Base-by-base conservation (phyloP, 2,888 invertebrate species). In the Synergus japonicus region DNA sequence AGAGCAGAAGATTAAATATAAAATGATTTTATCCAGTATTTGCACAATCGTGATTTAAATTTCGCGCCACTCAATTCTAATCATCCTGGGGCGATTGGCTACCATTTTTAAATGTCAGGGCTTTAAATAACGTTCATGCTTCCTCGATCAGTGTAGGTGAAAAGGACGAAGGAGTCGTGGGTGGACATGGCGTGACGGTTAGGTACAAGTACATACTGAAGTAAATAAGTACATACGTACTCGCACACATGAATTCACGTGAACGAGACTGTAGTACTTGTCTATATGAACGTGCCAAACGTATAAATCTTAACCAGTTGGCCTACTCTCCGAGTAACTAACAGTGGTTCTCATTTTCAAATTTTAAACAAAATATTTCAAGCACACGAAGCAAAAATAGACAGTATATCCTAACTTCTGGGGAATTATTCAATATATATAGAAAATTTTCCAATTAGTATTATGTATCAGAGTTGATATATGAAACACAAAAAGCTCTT, bases 271-370 rank as follows among this genome's bases (percentile, higher is more conserved):
- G 49, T 77, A 77, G 22, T 65, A 77, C 54, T 15, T 43, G 65
- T 10, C 78, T 63, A 78, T 77, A 76, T 46, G 49, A 80, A 77
- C 81, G 78, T 79, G 82, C 77, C 73, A 79, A 44, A 82, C 82
- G 78, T 80, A 84, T 84, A 81, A 85, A 85, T 85, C 84, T 83
- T 79, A 29, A 77, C 81, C 82, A 79, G 81, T 82, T 85, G 85
- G 84, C 82, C 85, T 84, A 85, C 84, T 85, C 82, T 69, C 79
- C 79, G 81, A 66, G 67, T 22, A 67, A 73, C 76, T 80, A 46
- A 67, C 81, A 66, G 81, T 65, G 82, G 46, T 77, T 79, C 82
- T 66, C 81, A 79, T 63, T 78, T 63, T 29, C 29, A 3, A 3
- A 29, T 29, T 29, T 29, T 29, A 29, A 29, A 29, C 29, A 29